Evolutionary conservation across 2,888 invertebrate genomes (phyloP), one percentile per base, ranked within the genome.

Genomic region (Lithophane semibrunnea): DNA sequence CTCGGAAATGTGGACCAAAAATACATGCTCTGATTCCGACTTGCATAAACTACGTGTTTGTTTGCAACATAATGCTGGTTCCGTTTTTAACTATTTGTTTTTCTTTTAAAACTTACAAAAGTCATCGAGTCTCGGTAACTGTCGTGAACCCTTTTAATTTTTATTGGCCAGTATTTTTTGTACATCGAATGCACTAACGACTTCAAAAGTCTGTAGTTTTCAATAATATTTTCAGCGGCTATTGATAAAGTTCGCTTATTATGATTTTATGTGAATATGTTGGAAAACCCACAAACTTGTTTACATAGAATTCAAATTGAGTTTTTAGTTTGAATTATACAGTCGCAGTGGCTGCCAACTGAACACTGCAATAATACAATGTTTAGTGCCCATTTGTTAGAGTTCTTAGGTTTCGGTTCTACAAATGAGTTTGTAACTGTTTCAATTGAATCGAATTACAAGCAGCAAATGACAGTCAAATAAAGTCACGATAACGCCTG

Each of bases 271-370:
- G 94, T 92, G 93, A 94, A 94, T 92, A 93, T 94, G 93, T 93
- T 94, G 92, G 92, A 90, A 91, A 92, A 93, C 82, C 91, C 92
- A 91, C 93, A 92, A 93, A 95, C 93, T 96, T 95, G 94, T 96
- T 95, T 95, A 94, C 94, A 95, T 94, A 92, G 93, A 95, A 95
- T 94, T 94, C 92, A 93, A 94, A 95, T 95, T 84, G 91, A 92
- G 91, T 92, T 93, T 95, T 95, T 93, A 93, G 92, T 93, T 94
- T 92, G 92, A 93, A 95, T 94, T 95, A 95, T 95, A 92, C 94
- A 95, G 92, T 93, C 91, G 91, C 84, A 87, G 86, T 86, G 82
- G 91, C 89, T 96, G 95, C 96, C 96, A 96, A 94, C 91, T 89
- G 91, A 92, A 88, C 87, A 86, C 82, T 79, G 85, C 80, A 85